These are phyloP conservation scores for Drosophila pectinifera DNA, from an alignment of 1,140 invertebrate species.

Conservation along the genomic window DNA sequence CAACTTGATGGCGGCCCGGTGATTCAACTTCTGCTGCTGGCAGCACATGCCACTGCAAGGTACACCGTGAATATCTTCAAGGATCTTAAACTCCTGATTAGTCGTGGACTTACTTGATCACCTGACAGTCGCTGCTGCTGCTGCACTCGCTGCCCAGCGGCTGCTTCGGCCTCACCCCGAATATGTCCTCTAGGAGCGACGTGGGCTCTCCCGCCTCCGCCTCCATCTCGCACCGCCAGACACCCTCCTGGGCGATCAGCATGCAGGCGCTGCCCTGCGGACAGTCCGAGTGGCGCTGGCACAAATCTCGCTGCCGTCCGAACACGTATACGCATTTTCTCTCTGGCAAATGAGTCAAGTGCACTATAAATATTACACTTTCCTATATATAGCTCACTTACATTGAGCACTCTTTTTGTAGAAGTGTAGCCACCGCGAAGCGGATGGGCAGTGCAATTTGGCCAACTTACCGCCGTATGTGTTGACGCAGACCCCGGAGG, in stretches of 20 bases:
- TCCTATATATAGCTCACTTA: too few relatives aligned
- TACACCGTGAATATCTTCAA: background rate
- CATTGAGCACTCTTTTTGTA: background rate
- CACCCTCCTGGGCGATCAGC: slow-evolving; percentile 87
- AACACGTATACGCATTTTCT: slow-evolving; percentile 90
- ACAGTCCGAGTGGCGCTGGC: slow-evolving; percentile 90
- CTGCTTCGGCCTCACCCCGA: slow-evolving; percentile 85
- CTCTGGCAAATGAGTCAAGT: slow-evolving; percentile 53
- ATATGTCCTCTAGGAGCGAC: slow-evolving; percentile 51
- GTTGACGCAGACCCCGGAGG: slow-evolving; percentile 90
- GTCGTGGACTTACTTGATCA: slow-evolving; percentile 86
- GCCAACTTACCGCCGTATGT: slow-evolving; percentile 88
- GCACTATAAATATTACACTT: too few relatives aligned
- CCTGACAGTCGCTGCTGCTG: slow-evolving; percentile 94
- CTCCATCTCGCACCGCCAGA: slow-evolving; percentile 89
- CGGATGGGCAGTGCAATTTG: background rate
- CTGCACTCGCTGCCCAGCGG: slow-evolving; percentile 94
- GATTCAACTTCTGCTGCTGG: slow-evolving; percentile 91
- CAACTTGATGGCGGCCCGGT: slow-evolving; percentile 92
- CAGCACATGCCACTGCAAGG: slow-evolving; percentile 91
- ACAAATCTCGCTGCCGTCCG: slow-evolving; percentile 91
- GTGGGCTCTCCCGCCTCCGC: slow-evolving; percentile 16
- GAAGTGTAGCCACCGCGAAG: too few relatives aligned
- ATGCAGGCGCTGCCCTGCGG: slow-evolving; percentile 90
- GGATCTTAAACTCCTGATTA: background rate